Evolutionary conservation across 35 echinoderm and acorn worm species (phyloP).

Genomic region (Apostichopus japonicus): DNA sequence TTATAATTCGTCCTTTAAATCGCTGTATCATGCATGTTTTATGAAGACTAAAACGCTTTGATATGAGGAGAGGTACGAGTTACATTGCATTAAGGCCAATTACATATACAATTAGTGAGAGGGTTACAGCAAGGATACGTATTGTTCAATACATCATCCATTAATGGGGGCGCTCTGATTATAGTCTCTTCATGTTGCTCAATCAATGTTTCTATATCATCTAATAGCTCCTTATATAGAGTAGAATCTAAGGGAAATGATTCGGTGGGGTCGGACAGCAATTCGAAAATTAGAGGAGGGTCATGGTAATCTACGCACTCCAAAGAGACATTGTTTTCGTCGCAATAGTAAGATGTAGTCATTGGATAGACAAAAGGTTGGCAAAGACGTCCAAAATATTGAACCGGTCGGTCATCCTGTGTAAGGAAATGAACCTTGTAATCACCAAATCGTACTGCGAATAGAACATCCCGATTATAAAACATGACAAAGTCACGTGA

Average conservation of each 20-base stretch:
- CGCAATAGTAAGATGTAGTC: neutral
- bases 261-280: constrained; percentile 58
- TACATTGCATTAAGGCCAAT: neutral
- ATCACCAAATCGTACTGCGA: constrained; percentile 46
- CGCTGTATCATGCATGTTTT: too few relatives aligned
- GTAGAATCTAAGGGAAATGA: neutral
- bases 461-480: constrained; percentile 47
- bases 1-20: too few relatives aligned
- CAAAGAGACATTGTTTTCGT: neutral
- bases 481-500: constrained; percentile 39
- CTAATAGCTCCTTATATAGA: neutral
- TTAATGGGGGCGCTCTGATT: neutral
- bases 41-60: too few relatives aligned
- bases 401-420: neutral
- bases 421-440: constrained; percentile 63
- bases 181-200: neutral
- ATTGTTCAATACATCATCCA: neutral
- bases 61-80: too few relatives aligned
- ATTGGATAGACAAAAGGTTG: neutral
- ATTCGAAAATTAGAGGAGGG: constrained; percentile 63
- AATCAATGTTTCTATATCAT: neutral
- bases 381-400: neutral
- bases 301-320: constrained; percentile 36
- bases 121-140: neutral
- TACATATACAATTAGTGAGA: neutral